Percentiles rank a stretch among this genome's conserved stretches.
Conservation (phyloP, 2,113 vertebrate species). For the Melanocharis versteri region DNA sequence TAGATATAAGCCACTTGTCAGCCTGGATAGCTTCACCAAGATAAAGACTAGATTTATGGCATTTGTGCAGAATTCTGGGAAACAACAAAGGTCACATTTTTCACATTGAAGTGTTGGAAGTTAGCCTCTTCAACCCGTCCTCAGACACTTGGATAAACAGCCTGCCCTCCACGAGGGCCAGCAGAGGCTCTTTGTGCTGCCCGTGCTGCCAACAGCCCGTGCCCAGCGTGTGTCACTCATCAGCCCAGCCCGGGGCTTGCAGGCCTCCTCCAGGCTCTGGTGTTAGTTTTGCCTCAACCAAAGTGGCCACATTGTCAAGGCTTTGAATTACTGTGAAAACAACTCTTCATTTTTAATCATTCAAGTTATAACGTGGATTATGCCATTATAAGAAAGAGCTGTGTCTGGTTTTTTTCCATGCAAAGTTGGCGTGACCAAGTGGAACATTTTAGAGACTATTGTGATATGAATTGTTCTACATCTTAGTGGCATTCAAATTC, state of each 20-base stretch:
- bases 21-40: constrained; percentile 41
- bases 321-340: background rate
- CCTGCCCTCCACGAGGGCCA: background rate
- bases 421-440: background rate
- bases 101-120: background rate
- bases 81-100: constrained; percentile 47
- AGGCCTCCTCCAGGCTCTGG: background rate
- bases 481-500: too few relatives aligned
- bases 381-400: background rate
- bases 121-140: background rate
- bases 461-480: background rate
- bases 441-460: background rate
- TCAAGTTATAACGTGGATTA: background rate
- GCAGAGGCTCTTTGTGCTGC: background rate
- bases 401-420: background rate
- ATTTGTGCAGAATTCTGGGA: constrained; percentile 21
- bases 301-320: background rate
- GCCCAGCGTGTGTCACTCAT: fast-evolving
- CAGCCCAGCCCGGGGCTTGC: background rate
- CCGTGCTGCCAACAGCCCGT: background rate
- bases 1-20: constrained; percentile 39
- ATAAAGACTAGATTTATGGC: constrained; percentile 42
- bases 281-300: background rate
- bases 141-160: background rate
- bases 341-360: background rate